Percentiles rank a stretch among this genome's conserved stretches.
Evolutionary conservation across 1,140 invertebrate genomes (phyloP).

Genomic region (Schmidtea mediterranea): DNA sequence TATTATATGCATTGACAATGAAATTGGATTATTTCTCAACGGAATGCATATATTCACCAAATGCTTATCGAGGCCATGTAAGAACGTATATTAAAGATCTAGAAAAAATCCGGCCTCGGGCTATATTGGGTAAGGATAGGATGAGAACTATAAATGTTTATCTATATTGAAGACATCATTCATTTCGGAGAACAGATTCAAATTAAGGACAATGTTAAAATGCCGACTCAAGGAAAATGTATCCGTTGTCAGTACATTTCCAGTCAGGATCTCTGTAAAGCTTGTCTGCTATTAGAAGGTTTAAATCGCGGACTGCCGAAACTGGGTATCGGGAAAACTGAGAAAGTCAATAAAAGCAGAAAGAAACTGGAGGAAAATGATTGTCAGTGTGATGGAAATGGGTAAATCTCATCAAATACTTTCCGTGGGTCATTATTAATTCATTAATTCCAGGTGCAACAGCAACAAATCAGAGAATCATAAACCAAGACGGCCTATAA

Average conservation of each 20-base stretch:
- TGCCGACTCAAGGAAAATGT: constrained; percentile 42
- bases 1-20: constrained; percentile 94
- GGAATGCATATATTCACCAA: constrained; percentile 90
- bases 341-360: neutral
- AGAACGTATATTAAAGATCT: constrained; percentile 73
- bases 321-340: neutral
- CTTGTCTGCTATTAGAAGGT: constrained; percentile 74
- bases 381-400: no score
- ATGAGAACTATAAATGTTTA: neutral
- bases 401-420: no score
- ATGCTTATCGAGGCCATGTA: constrained; percentile 74
- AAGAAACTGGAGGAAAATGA: no score
- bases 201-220: constrained; percentile 47
- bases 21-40: constrained; percentile 94
- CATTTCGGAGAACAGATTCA: constrained; percentile 69
- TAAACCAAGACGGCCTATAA: no score
- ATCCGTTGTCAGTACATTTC: constrained; percentile 70
- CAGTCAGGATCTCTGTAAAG: constrained; percentile 79
- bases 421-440: no score
- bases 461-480: no score
- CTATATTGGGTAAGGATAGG: constrained; percentile 40
- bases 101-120: constrained; percentile 64
- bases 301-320: constrained; percentile 48
- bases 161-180: constrained; percentile 49
- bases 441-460: no score